Evolutionary conservation across 2,797 vertebrate genomes (phyloP).

Genomic region (Gymnoscopelus braueri): DNA sequence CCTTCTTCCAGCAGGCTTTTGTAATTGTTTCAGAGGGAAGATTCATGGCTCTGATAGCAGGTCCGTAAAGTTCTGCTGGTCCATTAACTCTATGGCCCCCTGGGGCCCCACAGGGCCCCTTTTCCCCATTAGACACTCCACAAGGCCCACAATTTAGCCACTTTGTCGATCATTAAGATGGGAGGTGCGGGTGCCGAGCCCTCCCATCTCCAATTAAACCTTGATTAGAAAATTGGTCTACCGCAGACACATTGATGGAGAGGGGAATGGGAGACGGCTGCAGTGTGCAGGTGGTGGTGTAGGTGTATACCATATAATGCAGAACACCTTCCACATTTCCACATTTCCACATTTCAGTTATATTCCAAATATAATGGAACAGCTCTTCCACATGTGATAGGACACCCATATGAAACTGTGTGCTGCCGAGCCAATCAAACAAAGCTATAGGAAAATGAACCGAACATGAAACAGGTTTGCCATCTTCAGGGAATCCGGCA

Average conservation of each 20-base stretch:
- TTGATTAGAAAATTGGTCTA: slow-evolving; percentile 72
- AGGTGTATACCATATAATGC: not conserved
- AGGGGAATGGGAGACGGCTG: slow-evolving; percentile 25
- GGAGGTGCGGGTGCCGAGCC: slow-evolving; percentile 52
- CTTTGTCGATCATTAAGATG: slow-evolving; percentile 64
- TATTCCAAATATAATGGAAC: no score
- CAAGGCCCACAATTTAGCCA: slow-evolving; percentile 64
- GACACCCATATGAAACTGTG: no score
- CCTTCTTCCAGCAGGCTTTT: slow-evolving; percentile 55
- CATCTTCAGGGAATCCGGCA: no score
- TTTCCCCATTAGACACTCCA: slow-evolving; percentile 65
- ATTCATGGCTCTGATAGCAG: slow-evolving; percentile 53
- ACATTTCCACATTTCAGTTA: not conserved
- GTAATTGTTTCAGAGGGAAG: slow-evolving; percentile 62
- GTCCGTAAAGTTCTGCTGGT: slow-evolving; percentile 27
- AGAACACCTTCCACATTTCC: no score
- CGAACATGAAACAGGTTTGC: no score
- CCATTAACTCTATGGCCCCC: slow-evolving; percentile 54
- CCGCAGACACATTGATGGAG: slow-evolving; percentile 42
- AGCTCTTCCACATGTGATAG: no score
- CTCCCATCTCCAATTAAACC: slow-evolving; percentile 73
- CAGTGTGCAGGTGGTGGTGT: slow-evolving; percentile 39
- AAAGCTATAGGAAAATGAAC: no score
- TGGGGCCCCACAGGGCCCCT: slow-evolving; percentile 38
- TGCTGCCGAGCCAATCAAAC: no score